phyloP scores from a whole-genome alignment of 2,113 vertebrate species.

The Sciurus niger region DNA sequence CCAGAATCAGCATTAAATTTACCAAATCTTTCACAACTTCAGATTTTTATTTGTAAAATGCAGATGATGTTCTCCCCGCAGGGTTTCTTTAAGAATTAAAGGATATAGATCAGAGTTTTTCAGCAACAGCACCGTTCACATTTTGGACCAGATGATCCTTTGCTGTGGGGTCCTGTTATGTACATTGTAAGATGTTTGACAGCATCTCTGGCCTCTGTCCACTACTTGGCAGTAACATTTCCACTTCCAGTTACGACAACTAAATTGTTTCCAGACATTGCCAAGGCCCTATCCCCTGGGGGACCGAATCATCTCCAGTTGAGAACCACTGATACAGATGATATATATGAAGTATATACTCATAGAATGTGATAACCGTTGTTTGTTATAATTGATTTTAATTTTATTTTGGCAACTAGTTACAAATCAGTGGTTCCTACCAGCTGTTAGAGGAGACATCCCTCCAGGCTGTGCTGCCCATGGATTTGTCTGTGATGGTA shows the following conservation, averaged over 20 bases:
- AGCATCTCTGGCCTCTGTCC: neutral
- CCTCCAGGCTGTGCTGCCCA: conserved; percentile 98
- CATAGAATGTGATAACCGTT: neutral
- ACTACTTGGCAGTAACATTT: neutral
- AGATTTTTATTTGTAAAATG: neutral
- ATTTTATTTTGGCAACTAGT: conserved; percentile 86
- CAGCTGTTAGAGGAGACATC: conserved; percentile 98
- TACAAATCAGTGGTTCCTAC: conserved; percentile 98
- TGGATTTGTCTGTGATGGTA: conserved; percentile 97
- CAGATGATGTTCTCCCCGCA: neutral
- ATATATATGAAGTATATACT: neutral
- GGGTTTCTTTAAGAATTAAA: neutral
- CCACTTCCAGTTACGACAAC: neutral
- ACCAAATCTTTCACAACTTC: neutral
- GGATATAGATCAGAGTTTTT: neutral
- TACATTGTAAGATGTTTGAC: neutral
- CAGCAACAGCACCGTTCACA: neutral
- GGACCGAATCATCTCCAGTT: neutral
- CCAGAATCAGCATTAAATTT: neutral
- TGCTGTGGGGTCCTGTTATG: neutral
- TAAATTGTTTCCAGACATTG: neutral
- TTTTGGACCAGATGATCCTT: conserved; percentile 13
- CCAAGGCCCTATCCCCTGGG: neutral
- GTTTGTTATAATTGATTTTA: conserved; percentile 49
- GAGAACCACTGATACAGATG: neutral